A percentile compares a stretch with the other conserved stretches of the same genome.
phyloP scores from a whole-genome alignment of 2,888 invertebrate genomes.

The Epirrita christyi region DNA sequence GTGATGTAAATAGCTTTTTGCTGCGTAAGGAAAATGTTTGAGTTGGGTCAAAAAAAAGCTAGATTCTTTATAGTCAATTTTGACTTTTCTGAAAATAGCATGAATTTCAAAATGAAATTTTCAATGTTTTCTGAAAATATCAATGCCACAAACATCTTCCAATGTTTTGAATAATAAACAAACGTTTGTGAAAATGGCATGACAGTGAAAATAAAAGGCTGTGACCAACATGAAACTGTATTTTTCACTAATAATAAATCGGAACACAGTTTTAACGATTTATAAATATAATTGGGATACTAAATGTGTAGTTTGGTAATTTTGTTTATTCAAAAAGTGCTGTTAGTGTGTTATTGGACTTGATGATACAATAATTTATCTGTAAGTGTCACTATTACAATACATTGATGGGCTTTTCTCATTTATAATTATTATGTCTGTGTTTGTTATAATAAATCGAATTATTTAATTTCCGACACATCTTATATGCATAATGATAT shows the following conservation, averaged over 20 bases:
- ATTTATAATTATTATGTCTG: too few species aligned
- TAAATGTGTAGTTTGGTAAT: constrained; percentile 7
- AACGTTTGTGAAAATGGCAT: neutral
- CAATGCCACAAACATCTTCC: neutral
- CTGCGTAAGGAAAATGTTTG: constrained; percentile 17
- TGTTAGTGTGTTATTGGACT: constrained; percentile 27
- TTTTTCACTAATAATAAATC: neutral
- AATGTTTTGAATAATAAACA: neutral
- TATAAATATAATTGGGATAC: constrained; percentile 1
- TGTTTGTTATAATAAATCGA: too few species aligned
- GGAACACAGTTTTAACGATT: constrained; percentile 7
- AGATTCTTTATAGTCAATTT: neutral
- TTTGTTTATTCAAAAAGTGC: constrained; percentile 31
- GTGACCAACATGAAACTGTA: constrained; percentile 6
- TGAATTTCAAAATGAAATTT: too few species aligned
- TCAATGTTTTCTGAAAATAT: neutral
- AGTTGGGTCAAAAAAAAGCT: constrained; percentile 3
- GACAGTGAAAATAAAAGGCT: constrained; percentile 7
- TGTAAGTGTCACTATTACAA: neutral
- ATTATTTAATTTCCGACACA: too few species aligned
- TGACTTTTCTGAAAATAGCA: neutral
- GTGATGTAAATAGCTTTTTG: constrained; percentile 36
- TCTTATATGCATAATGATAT: too few species aligned
- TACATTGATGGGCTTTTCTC: constrained; percentile 7
- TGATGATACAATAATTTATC: neutral